A percentile compares a stretch with the other conserved stretches of the same genome.
Conservation (phyloP, 2,888 invertebrate genomes). For the Cacoxenus indagator region DNA sequence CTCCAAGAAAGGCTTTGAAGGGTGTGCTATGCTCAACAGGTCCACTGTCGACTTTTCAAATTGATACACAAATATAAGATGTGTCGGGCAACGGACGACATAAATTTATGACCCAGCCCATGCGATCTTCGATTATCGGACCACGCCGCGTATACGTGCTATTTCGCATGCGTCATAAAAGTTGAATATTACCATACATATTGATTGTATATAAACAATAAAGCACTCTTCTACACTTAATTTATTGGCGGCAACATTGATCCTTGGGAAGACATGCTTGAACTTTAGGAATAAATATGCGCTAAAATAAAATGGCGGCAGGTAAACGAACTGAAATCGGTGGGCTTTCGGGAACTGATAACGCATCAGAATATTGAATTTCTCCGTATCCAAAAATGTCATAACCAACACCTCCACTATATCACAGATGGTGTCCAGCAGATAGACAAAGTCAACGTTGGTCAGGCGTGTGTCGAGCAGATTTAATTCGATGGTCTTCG, state of each 20-base stretch:
- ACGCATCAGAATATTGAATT: constrained; percentile 1
- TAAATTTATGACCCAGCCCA: no score
- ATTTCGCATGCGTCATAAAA: background rate
- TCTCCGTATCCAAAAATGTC: background rate
- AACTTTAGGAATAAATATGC: background rate
- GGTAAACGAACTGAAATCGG: constrained; percentile 1
- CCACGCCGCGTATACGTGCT: no score
- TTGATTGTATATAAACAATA: background rate
- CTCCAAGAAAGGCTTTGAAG: no score
- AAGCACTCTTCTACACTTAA: background rate
- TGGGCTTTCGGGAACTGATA: background rate
- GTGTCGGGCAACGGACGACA: no score
- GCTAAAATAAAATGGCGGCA: constrained; percentile 8
- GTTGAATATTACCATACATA: background rate
- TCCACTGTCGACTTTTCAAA: no score
- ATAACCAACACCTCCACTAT: background rate
- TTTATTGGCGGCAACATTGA: background rate
- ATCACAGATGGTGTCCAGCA: background rate
- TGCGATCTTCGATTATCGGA: no score
- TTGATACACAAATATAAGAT: no score
- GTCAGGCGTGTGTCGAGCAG: background rate
- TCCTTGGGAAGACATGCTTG: background rate
- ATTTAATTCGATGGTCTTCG: background rate
- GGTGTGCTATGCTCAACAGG: no score
- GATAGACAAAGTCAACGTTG: background rate